Percentiles rank a stretch among this genome's conserved stretches.
phyloP scores from a whole-genome alignment of 2,797 vertebrate species.

The Sebastiscus albofasciatus region DNA sequence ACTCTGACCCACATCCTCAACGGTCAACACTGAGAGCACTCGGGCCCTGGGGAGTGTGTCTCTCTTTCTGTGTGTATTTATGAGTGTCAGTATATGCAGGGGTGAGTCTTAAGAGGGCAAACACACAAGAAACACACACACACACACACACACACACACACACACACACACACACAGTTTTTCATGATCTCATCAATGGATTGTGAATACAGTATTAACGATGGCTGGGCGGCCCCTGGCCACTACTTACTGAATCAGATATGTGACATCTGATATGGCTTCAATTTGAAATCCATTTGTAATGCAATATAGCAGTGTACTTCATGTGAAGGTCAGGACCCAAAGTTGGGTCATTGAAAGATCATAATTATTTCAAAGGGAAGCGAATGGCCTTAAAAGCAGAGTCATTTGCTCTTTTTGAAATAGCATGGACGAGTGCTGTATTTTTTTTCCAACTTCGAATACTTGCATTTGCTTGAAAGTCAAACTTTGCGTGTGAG shows the following conservation, averaged over 20 bases:
- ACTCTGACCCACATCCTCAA: constrained; percentile 78
- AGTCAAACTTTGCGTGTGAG: no score
- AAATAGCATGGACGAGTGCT: not conserved
- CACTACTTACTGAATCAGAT: constrained; percentile 80
- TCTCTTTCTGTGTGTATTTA: constrained; percentile 47
- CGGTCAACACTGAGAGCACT: constrained; percentile 77
- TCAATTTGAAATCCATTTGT: constrained; percentile 81
- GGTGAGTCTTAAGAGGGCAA: constrained; percentile 60
- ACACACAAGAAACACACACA: constrained; percentile 39
- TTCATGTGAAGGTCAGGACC: constrained; percentile 70
- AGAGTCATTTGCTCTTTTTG: constrained; percentile 7
- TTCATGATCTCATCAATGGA: constrained; percentile 83
- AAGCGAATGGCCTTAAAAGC: constrained; percentile 12
- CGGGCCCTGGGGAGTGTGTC: constrained; percentile 64
- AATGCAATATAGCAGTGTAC: constrained; percentile 71
- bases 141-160: not conserved
- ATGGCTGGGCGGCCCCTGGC: constrained; percentile 75
- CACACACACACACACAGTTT: constrained; percentile 47
- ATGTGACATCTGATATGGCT: constrained; percentile 78
- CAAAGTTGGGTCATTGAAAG: constrained; percentile 53
- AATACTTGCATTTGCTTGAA: no score
- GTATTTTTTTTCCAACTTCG: not conserved
- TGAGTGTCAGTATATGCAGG: constrained; percentile 52
- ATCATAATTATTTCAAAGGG: constrained; percentile 48
- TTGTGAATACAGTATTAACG: constrained; percentile 80